Base-by-base conservation (phyloP, 2,888 invertebrate genomes). In the Arctia plantaginis region DNA sequence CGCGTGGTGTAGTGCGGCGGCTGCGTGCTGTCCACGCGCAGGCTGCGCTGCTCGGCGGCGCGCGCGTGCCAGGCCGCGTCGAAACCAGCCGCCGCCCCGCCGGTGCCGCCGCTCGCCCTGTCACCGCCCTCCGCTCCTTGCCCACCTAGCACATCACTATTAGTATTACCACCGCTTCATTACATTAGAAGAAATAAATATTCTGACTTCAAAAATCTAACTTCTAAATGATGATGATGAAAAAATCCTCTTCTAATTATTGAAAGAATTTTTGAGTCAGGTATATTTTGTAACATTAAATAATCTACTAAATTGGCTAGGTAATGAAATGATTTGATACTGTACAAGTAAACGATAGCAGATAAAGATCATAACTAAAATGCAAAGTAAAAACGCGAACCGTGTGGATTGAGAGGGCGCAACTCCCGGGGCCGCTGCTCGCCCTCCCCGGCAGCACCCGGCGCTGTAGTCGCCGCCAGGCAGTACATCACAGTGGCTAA, bases 401-500 rank as follows among this genome's bases (percentile, higher is more conserved):
- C 94, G 90, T 92, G 89, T 83, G 93, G 91, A 85, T 92, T 89
- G 85, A 95, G 94, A 73, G 94, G 95, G 77, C 93, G 93, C 85
- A 95, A 93, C 89, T 95, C 95, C 74, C 91, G 91, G 78, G 88
- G 82, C 75, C 85, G 85, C 93, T 93, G 85, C 93, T 94, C 95
- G 92, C 94, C 94, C 92, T 85, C 90, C 84, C 86, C 68, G 75
- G 82, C 39, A 80, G 80, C 65, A 51, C 83, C 80, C 71, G 82
- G 83, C 66, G 82, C 74, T 82, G 92, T 92, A 73, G 92, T 89
- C 74, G 93, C 90, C 84, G 92, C 94, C 85, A 95, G 88, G 89
- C 94, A 94, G 90, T 96, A 96, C 95, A 96, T 95, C 88, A 96
- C 95, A 41, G 96, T 96, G 77, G 96, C 95, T 95, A 91, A 4